A percentile compares a stretch with the other conserved stretches of the same genome.
These are phyloP conservation scores for Heteronetta atricapilla DNA, from an alignment of 2,113 vertebrate genomes.

Conservation along the genomic window DNA sequence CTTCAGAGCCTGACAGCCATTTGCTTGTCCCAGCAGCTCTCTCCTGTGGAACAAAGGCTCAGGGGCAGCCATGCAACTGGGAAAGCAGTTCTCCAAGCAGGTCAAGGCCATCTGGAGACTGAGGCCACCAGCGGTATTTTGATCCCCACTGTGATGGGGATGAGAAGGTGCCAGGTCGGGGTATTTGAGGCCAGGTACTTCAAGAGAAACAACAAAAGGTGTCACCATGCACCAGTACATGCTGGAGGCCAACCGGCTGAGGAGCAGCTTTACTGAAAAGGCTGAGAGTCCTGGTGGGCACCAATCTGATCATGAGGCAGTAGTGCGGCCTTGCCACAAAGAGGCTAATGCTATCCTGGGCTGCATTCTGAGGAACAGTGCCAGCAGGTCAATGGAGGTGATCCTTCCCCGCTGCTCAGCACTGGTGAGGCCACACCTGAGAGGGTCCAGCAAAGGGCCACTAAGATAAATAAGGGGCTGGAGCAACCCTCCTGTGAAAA, in stretches of 20 bases:
- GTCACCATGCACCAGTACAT: neutral
- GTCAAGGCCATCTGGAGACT: neutral
- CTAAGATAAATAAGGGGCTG: neutral
- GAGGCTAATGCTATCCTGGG: neutral
- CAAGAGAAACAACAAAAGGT: neutral
- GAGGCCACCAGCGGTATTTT: neutral
- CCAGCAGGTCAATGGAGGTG: neutral
- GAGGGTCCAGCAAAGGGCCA: neutral
- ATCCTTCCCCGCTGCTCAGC: neutral
- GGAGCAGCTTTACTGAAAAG: neutral
- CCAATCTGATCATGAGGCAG: neutral
- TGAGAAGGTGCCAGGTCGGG: neutral
- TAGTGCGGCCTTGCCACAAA: neutral
- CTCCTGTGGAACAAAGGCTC: neutral
- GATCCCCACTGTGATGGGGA: neutral
- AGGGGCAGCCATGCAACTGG: neutral
- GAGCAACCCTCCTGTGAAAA: neutral
- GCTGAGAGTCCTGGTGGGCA: neutral
- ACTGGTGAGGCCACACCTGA: neutral
- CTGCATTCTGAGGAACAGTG: neutral
- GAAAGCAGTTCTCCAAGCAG: neutral
- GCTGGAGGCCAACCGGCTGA: neutral
- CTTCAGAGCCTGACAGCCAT: neutral
- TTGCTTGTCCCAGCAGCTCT: neutral
- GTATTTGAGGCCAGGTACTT: neutral